Percentiles rank a stretch among this genome's conserved stretches.
Evolutionary conservation across 2,888 invertebrate genomes (phyloP).

Genomic region (Hyposoter dolosus): DNA sequence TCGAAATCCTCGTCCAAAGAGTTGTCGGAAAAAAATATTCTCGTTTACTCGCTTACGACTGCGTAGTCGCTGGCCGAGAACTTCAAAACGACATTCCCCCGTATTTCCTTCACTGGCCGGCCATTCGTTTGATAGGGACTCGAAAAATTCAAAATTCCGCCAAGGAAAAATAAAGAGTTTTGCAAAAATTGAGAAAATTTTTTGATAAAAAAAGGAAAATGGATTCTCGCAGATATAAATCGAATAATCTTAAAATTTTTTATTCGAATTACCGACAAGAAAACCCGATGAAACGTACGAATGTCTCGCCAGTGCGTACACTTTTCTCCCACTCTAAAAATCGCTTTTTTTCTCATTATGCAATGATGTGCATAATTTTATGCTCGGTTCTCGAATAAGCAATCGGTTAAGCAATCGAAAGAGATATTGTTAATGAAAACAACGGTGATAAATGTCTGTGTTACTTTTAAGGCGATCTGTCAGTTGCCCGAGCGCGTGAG

Average conservation of each 20-base stretch:
- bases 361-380: slow-evolving; percentile 32
- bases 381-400: slow-evolving; percentile 27
- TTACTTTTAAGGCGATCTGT: slow-evolving; percentile 17
- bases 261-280: background rate
- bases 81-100: no score
- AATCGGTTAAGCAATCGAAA: slow-evolving; percentile 31
- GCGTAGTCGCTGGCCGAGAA: slow-evolving; percentile 22
- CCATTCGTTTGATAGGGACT: background rate
- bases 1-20: background rate
- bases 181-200: background rate
- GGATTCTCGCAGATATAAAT: background rate
- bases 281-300: background rate
- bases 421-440: slow-evolving; percentile 51
- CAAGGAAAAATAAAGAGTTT: background rate
- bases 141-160: background rate
- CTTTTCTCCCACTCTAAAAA: background rate
- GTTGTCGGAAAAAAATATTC: slow-evolving; percentile 9
- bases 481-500: no score
- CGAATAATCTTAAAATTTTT: background rate
- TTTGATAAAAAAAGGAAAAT: background rate
- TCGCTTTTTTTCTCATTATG: slow-evolving; percentile 4
- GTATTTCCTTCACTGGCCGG: background rate
- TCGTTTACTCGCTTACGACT: background rate
- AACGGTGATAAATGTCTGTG: slow-evolving; percentile 58
- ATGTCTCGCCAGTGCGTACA: background rate